Conservation (phyloP, 1,140 invertebrate genomes). For the Musca vetustissima region DNA sequence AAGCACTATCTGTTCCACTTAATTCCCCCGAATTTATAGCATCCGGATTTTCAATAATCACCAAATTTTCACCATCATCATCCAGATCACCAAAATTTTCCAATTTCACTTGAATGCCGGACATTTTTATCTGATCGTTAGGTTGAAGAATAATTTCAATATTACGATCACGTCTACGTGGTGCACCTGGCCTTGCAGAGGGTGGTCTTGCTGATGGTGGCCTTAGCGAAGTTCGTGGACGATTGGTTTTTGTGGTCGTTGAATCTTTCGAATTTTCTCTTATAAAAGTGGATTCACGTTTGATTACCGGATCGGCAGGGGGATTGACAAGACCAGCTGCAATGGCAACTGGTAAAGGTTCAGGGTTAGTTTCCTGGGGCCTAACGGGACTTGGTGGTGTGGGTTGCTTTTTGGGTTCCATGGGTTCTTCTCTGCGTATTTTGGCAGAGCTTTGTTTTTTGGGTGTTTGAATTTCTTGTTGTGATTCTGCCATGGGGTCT, state of each 20-base stretch:
- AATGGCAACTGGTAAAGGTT: neutral
- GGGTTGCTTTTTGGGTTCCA: neutral
- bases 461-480: neutral
- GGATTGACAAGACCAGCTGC: too few relatives aligned
- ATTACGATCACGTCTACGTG: conserved; percentile 64
- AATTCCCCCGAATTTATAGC: conserved; percentile 15
- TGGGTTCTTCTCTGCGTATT: too few relatives aligned
- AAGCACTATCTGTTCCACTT: neutral
- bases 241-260: conserved; percentile 28
- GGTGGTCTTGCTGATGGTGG: conserved; percentile 71
- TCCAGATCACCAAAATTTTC: conserved; percentile 65
- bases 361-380: neutral
- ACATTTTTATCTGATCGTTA: conserved; percentile 57
- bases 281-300: conserved; percentile 41
- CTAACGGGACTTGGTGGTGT: neutral
- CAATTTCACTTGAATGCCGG: conserved; percentile 69
- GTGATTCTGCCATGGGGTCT: conserved; percentile 34
- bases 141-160: conserved; percentile 59
- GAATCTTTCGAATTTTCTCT: conserved; percentile 47
- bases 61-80: conserved; percentile 63
- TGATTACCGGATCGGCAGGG: conserved; percentile 6
- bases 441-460: neutral
- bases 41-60: conserved; percentile 58
- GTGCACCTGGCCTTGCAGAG: conserved; percentile 77
- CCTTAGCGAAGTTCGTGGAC: conserved; percentile 60